Percentiles rank a stretch among this genome's conserved stretches.
phyloP scores from a whole-genome alignment of 2,113 vertebrate species.

The Phoxinus phoxinus region DNA sequence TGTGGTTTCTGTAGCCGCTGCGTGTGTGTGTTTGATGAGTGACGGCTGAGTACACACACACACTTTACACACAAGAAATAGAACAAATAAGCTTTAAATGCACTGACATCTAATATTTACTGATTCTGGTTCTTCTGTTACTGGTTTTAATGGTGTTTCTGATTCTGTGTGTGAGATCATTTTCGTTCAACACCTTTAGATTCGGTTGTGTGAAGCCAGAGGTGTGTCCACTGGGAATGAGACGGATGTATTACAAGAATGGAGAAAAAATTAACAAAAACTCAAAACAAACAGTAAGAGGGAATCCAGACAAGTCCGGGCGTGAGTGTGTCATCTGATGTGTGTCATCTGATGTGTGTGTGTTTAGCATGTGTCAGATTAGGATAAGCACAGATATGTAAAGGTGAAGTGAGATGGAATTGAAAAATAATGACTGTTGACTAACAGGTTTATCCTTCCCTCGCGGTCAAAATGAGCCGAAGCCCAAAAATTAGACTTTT shows the following conservation, averaged over 20 bases:
- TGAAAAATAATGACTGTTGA: neutral
- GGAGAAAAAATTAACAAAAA: neutral
- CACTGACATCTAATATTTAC: neutral
- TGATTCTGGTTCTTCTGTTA: neutral
- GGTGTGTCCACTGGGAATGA: neutral
- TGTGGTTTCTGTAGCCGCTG: neutral
- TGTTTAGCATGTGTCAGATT: neutral
- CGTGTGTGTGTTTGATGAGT: neutral
- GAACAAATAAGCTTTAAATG: neutral
- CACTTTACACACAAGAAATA: neutral
- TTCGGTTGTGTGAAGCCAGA: neutral
- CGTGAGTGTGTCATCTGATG: neutral
- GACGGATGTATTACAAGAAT: neutral
- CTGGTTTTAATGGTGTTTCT: neutral
- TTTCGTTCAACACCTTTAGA: neutral
- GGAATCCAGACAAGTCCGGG: neutral
- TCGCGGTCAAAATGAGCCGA: too few relatives aligned
- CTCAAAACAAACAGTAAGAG: neutral
- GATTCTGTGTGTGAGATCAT: neutral
- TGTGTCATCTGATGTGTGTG: neutral
- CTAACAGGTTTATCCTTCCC: neutral
- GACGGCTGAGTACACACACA: neutral
- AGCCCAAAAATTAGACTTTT: too few relatives aligned
- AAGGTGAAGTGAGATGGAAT: neutral
- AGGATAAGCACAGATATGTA: neutral